These are phyloP conservation scores for Lasiommata megera DNA, from an alignment of 2,888 invertebrate genomes.

Conservation along the genomic window DNA sequence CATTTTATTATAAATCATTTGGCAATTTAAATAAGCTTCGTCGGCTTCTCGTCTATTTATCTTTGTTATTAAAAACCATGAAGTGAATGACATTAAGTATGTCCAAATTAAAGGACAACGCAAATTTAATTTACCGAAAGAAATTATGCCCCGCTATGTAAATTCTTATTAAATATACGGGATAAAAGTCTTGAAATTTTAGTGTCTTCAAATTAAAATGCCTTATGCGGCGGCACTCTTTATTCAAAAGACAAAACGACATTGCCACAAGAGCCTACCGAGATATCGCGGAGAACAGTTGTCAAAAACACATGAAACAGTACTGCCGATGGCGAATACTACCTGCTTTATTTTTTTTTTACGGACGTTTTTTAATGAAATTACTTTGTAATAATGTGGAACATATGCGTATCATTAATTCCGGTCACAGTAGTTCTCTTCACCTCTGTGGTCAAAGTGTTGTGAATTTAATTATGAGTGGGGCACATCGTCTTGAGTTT, in stretches of 20 bases:
- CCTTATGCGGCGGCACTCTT: constrained; percentile 27
- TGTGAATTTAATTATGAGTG: background rate
- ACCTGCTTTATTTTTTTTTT: background rate
- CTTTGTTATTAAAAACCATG: background rate
- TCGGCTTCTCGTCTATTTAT: too few relatives aligned
- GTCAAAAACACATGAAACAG: constrained; percentile 24
- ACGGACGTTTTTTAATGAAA: background rate
- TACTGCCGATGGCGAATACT: constrained; percentile 7
- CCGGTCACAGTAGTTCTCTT: background rate
- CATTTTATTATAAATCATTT: too few relatives aligned
- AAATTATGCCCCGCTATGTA: constrained; percentile 15
- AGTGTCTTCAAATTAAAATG: constrained; percentile 27
- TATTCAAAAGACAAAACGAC: constrained; percentile 22
- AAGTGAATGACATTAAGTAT: background rate
- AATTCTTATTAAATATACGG: constrained; percentile 15
- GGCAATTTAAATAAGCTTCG: too few relatives aligned
- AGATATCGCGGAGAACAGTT: constrained; percentile 25
- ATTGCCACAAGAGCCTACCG: constrained; percentile 15
- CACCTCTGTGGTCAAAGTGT: background rate
- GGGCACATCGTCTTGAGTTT: too few relatives aligned
- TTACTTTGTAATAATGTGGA: constrained; percentile 3
- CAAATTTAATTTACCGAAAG: constrained; percentile 3
- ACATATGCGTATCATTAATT: background rate
- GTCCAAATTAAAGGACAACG: background rate
- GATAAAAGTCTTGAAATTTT: constrained; percentile 17